Base-by-base conservation (phyloP, 1,140 invertebrate genomes). In the Hetaerina americana region DNA sequence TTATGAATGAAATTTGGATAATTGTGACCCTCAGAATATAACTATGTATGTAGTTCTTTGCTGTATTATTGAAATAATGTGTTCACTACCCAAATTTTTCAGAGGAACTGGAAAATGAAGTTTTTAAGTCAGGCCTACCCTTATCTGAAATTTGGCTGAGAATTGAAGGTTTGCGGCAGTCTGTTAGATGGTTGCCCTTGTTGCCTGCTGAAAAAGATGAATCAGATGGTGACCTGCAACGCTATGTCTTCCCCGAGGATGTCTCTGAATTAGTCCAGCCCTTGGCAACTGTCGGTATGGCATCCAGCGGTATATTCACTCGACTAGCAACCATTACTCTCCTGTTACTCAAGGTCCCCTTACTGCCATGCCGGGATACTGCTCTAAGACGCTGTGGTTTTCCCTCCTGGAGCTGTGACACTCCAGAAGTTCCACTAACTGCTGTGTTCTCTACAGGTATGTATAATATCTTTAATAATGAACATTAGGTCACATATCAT, bases 131-230 rank as follows among this genome's bases (percentile, higher is more conserved):
- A 5, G 84, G 85, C 71, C 77, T 89, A 71, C 88, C 88, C 3
- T 80, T 89, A 73, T 85, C 87, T 74, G 85, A 89, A 75, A 79
- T 90, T 27, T 90, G 88, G 88, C 79, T 87, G 26, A 82, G 88
- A 72, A 81, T 87, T 26, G 89, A 90, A 77, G 84, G 82, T 6
- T 76, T 90, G 18, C 81, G 88, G 25, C 85, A 88, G 76, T 80
- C 83, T 15, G 87, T 83, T 71, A 84, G 87, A 76, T 90, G 86
- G 82, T 79, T 87, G 12, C 82, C 87, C 29, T 78, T 80, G 31
- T 73, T 78, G 73, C 68, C 79, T 5, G 26, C 26, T 70, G 22
- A 26, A 40, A 29, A 15, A 77, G 73, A 76, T 29, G 73, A 76
- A 8, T 69, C 72, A 57, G 28, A 49, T 40, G 84, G 73, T 69